Evolutionary conservation across 2,888 invertebrate species (phyloP).

Genomic region (Agonum fuliginosum): DNA sequence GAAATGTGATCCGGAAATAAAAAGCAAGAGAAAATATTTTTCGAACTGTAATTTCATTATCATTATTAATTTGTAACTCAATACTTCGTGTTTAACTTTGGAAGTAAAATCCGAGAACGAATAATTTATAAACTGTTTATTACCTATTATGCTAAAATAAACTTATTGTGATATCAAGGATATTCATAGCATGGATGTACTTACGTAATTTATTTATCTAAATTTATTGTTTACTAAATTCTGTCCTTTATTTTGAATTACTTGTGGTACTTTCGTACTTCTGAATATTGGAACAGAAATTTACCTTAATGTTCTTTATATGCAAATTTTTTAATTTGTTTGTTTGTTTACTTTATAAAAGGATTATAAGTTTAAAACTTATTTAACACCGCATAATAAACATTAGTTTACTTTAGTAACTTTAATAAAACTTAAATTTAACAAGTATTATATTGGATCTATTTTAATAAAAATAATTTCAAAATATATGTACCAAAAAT

Average conservation of each 20-base stretch:
- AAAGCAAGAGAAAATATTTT: background rate
- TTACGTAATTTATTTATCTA: no score
- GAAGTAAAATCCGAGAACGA: background rate
- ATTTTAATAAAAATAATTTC: no score
- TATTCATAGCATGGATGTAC: no score
- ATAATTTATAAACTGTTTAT: background rate
- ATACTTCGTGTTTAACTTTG: background rate
- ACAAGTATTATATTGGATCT: no score
- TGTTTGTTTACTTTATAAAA: background rate
- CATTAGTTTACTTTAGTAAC: no score
- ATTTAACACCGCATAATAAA: background rate
- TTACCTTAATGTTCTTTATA: background rate
- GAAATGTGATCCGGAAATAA: background rate
- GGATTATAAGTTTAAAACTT: background rate
- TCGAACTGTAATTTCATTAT: background rate
- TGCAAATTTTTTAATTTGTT: background rate
- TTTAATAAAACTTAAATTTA: no score
- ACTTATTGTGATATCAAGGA: background rate
- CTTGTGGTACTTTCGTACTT: no score
- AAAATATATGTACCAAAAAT: no score
- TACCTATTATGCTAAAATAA: background rate
- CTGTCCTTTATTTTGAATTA: no score
- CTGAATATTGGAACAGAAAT: no score
- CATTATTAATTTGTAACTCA: background rate
- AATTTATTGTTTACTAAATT: no score